Percentiles rank a stretch among this genome's conserved stretches.
These are phyloP conservation scores for Channa maculata DNA, from an alignment of 2,113 vertebrate genomes.

Conservation along the genomic window DNA sequence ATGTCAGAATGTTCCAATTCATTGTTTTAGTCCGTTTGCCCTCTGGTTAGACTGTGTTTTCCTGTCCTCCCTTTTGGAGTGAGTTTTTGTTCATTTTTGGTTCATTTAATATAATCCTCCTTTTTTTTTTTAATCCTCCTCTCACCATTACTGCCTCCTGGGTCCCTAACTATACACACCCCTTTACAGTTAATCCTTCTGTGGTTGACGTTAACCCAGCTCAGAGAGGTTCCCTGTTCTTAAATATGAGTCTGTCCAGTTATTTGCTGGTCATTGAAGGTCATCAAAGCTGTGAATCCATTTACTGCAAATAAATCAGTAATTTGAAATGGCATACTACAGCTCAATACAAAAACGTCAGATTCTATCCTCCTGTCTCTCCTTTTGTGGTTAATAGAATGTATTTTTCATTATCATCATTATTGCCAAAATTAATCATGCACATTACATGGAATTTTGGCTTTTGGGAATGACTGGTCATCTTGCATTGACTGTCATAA, in stretches of 20 bases:
- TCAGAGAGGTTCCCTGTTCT: not conserved
- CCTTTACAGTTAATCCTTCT: not conserved
- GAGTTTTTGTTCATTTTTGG: no score
- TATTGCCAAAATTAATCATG: not conserved
- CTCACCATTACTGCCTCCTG: no score
- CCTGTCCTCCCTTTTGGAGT: no score
- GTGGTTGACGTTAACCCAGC: not conserved
- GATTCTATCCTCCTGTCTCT: not conserved
- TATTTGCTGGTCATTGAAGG: constrained; percentile 4
- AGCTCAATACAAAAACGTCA: constrained; percentile 46
- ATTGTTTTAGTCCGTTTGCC: no score
- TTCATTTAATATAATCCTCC: no score
- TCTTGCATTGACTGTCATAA: not conserved
- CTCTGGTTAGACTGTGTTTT: no score
- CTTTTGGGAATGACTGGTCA: not conserved
- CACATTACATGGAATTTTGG: not conserved
- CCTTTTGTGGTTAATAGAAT: not conserved
- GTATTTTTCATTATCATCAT: constrained; percentile 23
- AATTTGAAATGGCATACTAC: constrained; percentile 30
- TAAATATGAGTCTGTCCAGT: not conserved
- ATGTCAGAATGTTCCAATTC: no score
- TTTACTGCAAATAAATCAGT: constrained; percentile 13
- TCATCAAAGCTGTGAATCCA: constrained; percentile 11
- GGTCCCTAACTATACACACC: no score
- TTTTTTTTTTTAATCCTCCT: no score